Percentiles rank a stretch among this genome's conserved stretches.
These are phyloP conservation scores for Pseudomyrmex pallidus DNA, from an alignment of 1,140 invertebrate species.

Conservation along the genomic window DNA sequence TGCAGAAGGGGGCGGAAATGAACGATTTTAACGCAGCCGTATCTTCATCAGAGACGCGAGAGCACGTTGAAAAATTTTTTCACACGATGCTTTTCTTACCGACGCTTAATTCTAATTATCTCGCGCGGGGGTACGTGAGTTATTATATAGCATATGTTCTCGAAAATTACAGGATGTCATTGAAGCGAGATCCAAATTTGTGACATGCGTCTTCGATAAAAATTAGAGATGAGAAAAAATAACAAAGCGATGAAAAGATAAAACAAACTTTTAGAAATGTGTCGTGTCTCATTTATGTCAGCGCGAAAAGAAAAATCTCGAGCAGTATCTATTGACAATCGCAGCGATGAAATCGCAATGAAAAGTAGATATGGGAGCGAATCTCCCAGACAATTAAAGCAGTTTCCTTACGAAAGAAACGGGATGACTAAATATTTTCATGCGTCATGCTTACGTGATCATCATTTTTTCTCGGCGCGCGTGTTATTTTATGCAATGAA, in stretches of 20 bases:
- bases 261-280: too few species aligned
- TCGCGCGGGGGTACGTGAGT: constrained; percentile 23
- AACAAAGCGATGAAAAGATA: neutral
- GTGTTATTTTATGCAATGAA: constrained; percentile 45
- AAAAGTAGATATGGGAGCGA: constrained; percentile 13
- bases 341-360: constrained; percentile 22
- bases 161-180: constrained; percentile 56
- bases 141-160: constrained; percentile 30
- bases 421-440: constrained; percentile 22
- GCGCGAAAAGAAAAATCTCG: neutral
- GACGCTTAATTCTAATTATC: constrained; percentile 55
- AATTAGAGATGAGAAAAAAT: neutral
- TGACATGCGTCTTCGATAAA: constrained; percentile 1
- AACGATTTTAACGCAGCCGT: constrained; percentile 45
- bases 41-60: constrained; percentile 42
- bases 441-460: constrained; percentile 54
- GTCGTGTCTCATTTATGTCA: too few species aligned
- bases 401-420: constrained; percentile 37
- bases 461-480: constrained; percentile 25
- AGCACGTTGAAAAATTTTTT: constrained; percentile 34
- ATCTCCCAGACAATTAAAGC: constrained; percentile 45
- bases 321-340: neutral
- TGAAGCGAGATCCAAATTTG: neutral
- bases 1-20: constrained; percentile 25
- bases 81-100: constrained; percentile 48